phyloP scores from a whole-genome alignment of 2,113 vertebrate species.

The Charadrius vociferus region DNA sequence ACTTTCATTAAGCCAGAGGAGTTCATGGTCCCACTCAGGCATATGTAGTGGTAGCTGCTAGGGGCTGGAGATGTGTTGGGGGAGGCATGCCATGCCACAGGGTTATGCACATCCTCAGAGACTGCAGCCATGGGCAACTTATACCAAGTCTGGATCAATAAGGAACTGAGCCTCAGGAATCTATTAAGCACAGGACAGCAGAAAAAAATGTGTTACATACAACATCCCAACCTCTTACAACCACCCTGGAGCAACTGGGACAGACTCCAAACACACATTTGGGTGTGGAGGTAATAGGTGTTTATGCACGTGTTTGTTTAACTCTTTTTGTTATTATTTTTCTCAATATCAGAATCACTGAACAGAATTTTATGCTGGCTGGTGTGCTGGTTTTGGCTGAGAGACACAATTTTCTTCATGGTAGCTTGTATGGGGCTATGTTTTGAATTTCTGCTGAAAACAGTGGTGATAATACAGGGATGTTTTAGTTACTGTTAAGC shows the following conservation, averaged over 20 bases:
- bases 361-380: background rate
- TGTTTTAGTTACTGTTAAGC: background rate
- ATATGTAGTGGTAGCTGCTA: too few relatives aligned
- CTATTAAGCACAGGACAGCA: background rate
- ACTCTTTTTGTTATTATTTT: background rate
- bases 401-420: background rate
- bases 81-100: accelerated
- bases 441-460: background rate
- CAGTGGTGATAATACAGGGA: background rate
- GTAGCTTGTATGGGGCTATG: background rate
- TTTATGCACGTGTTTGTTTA: background rate
- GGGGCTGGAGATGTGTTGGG: background rate
- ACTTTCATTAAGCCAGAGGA: background rate
- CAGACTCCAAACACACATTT: background rate
- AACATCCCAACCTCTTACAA: background rate
- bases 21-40: background rate
- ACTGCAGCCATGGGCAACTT: background rate
- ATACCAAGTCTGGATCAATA: background rate
- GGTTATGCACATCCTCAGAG: background rate
- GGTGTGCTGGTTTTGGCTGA: background rate
- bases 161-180: background rate
- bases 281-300: background rate
- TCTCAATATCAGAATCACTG: background rate
- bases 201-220: background rate
- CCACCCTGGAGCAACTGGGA: background rate